Evolutionary conservation across 1,140 invertebrate species (phyloP), one percentile per base, ranked within the genome.

Genomic region (Calliphora vicina): DNA sequence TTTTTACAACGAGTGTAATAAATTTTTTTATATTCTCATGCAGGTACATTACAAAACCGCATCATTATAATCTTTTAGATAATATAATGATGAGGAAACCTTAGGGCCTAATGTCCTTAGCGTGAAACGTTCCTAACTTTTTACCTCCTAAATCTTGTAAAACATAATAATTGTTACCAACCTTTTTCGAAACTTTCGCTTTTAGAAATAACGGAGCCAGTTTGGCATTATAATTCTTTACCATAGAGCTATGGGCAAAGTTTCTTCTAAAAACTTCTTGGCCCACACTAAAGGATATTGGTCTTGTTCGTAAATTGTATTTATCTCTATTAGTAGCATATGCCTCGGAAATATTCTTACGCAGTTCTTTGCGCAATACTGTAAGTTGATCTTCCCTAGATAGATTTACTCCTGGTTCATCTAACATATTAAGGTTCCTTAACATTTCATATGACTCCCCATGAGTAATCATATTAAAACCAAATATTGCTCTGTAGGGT

Each of bases 191-290:
- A 29, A 76, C n/a, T 10, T 13, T 9, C 6, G 73, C 73, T 29
- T 29, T 76, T 13, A 76, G 15, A 76, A 29, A 29, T 12, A 20
- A 6, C 17, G 25, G 25, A 27, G 73, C 73, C 17, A 76, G 29
- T n/a, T 76, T 76, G 27, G 73, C 73, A 29, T 43, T 35, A 43
- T 29, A 29, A 25, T 27, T 45, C 45, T 61, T 67, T 13, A n/a
- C 9, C 1, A 27, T 4, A 25, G 23, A 67, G 26, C 80, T 81
- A 17, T 81, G 80, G 9, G 15, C 45, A 26, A 81, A 81, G 26
- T 81, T 81, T 26, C 80, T 81, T 5, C 50, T 42, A 13, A 57
- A 13, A 29, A 81, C 50, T 67, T 81, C 80, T 67, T 81, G 23
- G 61, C 80, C 80, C 25, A 81, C 45, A 6, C 27, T 13, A 26